Evolutionary conservation across 2,113 vertebrate species (phyloP).

Genomic region (Myrmecobius fasciatus): DNA sequence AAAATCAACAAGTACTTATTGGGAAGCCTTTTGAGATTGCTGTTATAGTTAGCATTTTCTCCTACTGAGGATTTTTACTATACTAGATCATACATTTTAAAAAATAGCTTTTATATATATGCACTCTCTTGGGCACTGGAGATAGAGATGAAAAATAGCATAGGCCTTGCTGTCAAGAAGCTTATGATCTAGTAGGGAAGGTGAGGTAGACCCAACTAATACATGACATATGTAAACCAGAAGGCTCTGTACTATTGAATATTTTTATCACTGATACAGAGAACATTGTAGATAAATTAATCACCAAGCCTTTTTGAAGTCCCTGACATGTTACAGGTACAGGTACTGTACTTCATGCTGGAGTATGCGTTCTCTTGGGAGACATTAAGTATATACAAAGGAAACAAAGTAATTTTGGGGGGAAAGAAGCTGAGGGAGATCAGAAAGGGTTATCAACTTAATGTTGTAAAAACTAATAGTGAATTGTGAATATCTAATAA

Average conservation of each 20-base stretch:
- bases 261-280: neutral
- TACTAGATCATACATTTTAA: neutral
- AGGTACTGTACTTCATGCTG: neutral
- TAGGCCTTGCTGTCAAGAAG: neutral
- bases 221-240: neutral
- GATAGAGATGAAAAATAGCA: neutral
- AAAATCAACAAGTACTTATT: slow-evolving; percentile 40
- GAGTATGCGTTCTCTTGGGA: neutral
- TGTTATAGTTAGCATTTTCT: neutral
- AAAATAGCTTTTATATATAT: neutral
- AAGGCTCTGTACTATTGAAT: neutral
- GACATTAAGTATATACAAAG: neutral
- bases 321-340: neutral
- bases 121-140: neutral
- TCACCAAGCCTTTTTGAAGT: neutral
- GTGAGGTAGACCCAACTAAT: neutral
- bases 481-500: neutral
- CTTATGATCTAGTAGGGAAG: neutral
- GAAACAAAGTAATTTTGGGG: neutral
- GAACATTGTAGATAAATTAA: neutral
- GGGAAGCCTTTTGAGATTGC: neutral
- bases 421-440: neutral
- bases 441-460: neutral
- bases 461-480: neutral
- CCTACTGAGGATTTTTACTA: slow-evolving; percentile 1